Conservation (phyloP, 2,113 vertebrate species). For the Peromyscus maniculatus region DNA sequence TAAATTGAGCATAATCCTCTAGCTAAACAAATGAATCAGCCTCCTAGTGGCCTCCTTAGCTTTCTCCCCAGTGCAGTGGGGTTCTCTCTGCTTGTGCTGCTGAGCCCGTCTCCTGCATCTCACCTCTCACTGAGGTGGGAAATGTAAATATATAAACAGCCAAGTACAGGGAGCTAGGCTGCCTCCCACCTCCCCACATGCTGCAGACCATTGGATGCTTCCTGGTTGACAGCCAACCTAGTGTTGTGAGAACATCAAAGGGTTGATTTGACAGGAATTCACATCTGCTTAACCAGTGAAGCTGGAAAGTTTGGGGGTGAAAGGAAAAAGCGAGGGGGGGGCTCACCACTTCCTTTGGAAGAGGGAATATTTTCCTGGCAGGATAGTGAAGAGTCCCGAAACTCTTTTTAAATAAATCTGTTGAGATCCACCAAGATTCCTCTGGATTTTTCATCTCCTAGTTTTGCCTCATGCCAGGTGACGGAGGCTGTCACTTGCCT, state of each 20-base stretch:
- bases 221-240: neutral
- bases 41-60: constrained; percentile 51
- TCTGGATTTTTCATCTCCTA: constrained; percentile 43
- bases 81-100: neutral
- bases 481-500: constrained; percentile 40
- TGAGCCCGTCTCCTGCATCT: neutral
- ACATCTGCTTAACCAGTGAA: neutral
- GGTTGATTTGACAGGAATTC: neutral
- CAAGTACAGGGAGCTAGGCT: fast-evolving
- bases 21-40: constrained; percentile 65
- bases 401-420: constrained; percentile 64
- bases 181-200: neutral
- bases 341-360: neutral
- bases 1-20: neutral
- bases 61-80: neutral
- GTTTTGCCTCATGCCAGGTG: neutral
- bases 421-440: constrained; percentile 39
- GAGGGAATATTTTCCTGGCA: neutral
- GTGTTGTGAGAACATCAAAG: neutral
- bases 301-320: neutral
- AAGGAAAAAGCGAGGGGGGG: neutral
- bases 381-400: constrained; percentile 42
- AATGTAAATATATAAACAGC: neutral
- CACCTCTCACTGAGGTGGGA: neutral
- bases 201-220: fast-evolving